Conservation (phyloP, 2,888 invertebrate species). For the Pollenia griseotomentosa region DNA sequence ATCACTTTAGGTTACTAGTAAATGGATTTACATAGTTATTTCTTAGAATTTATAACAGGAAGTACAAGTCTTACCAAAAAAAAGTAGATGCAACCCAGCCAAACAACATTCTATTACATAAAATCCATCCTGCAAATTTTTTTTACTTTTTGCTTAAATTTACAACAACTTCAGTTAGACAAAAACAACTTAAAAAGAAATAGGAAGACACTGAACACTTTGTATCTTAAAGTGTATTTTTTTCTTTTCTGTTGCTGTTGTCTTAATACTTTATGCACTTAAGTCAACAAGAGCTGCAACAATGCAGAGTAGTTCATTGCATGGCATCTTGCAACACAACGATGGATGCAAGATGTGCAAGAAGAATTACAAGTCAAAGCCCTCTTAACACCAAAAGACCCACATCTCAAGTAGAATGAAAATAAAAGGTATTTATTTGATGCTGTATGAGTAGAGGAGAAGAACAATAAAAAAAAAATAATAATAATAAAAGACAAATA, state of each 20-base stretch:
- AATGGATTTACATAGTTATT: conserved; percentile 46
- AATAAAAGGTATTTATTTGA: conserved; percentile 67
- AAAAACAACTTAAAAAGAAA: conserved; percentile 38
- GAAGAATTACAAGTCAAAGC: conserved; percentile 69
- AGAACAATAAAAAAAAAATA: conserved; percentile 11
- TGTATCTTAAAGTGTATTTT: conserved; percentile 11
- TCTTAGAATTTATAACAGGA: conserved; percentile 70
- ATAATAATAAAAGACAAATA: conserved; percentile 30
- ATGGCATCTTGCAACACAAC: conserved; percentile 50
- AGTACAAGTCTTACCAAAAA: conserved; percentile 42
- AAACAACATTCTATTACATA: conserved; percentile 41
- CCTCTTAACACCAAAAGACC: conserved; percentile 72
- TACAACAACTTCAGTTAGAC: conserved; percentile 65
- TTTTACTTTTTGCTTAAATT: not conserved
- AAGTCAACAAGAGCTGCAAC: conserved; percentile 60
- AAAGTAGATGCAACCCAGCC: conserved; percentile 32
- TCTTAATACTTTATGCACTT: conserved; percentile 55
- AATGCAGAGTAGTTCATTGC: conserved; percentile 51
- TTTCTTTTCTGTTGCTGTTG: conserved; percentile 5
- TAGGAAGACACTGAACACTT: conserved; percentile 25
- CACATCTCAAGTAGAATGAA: conserved; percentile 70
- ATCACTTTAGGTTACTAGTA: conserved; percentile 41
- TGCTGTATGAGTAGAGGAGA: conserved; percentile 43
- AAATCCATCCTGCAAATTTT: conserved; percentile 57
- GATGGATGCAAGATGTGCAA: conserved; percentile 34